phyloP scores from a whole-genome alignment of 2,797 vertebrate species.

The Vultur gryphus region DNA sequence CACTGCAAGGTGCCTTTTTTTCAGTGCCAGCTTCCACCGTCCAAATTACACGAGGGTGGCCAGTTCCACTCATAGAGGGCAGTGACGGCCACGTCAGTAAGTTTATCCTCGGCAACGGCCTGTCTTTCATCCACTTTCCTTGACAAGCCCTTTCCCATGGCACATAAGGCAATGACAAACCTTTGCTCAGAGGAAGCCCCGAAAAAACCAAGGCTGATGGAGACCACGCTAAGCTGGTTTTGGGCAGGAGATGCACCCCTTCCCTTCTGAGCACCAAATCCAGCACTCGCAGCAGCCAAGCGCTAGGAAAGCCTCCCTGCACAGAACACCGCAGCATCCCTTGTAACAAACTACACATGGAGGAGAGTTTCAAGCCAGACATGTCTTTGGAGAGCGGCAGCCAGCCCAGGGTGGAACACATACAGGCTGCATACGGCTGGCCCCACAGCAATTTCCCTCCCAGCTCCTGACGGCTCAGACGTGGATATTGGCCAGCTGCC shows the following conservation, averaged over 20 bases:
- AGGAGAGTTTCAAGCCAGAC: not conserved
- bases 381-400: not conserved
- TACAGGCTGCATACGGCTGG: not conserved
- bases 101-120: not conserved
- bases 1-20: not conserved
- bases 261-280: not conserved
- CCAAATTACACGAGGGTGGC: not conserved
- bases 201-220: not conserved
- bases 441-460: not conserved
- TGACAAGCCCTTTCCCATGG: not conserved
- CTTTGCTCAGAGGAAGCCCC: not conserved
- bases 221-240: not conserved
- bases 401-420: not conserved
- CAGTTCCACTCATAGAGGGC: not conserved
- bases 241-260: not conserved
- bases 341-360: rapidly evolving
- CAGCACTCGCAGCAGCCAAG: not conserved
- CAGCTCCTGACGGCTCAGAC: not conserved
- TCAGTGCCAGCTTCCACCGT: not conserved
- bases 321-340: not conserved
- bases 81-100: not conserved
- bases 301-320: not conserved
- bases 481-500: not conserved
- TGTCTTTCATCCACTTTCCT: not conserved
- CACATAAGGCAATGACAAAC: not conserved